Base-by-base conservation (phyloP, 2,888 invertebrate genomes). In the Netelia virgata region DNA sequence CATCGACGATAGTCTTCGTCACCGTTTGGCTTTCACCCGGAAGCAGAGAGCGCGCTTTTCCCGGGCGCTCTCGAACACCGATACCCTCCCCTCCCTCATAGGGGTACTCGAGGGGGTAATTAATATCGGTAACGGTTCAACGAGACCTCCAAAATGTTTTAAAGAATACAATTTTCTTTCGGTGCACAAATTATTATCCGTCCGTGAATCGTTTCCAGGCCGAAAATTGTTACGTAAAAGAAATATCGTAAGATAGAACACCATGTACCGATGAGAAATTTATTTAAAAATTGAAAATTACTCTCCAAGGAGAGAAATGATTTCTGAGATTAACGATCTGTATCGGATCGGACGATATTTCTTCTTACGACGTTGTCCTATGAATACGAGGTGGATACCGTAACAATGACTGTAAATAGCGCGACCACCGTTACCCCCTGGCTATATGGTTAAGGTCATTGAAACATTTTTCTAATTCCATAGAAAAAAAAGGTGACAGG, bases 1-100 rank as follows among this genome's bases (percentile, higher is more conserved):
- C 83, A 75, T 83, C 77, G 79, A 77, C 78, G 66, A 55, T 55
- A 57, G 53, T 80, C 75, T 50, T 80, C 79, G 79, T 75, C 79
- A 64, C 47, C 79, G 64, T 63, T 61, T 18, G 63, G 69, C 63
- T 79, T 72, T 66, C 75, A 72, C 75, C 83, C 79, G 83, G 83
- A 83, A 80, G 83, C n/a, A 16, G 55, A 50, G 79, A 79, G 28
- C 72, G 47, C 74, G 59, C 70, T 50, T 74, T 55, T 76, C 70
- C 79, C 70, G 75, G 75, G 57, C 64, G 63, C 57, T 61, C 83
- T 70, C 79, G 79, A 47, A 63, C 64, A 64, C 59, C 70, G 68
- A 59, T 57, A 57, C 16, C 9, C 57, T 14, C 47, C 47, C 14
- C 14, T 11, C 11, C 10, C 14, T 47, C 3, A 47, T n/a, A n/a